phyloP scores from a whole-genome alignment of 2,113 vertebrate genomes.

The Amazona vittata region DNA sequence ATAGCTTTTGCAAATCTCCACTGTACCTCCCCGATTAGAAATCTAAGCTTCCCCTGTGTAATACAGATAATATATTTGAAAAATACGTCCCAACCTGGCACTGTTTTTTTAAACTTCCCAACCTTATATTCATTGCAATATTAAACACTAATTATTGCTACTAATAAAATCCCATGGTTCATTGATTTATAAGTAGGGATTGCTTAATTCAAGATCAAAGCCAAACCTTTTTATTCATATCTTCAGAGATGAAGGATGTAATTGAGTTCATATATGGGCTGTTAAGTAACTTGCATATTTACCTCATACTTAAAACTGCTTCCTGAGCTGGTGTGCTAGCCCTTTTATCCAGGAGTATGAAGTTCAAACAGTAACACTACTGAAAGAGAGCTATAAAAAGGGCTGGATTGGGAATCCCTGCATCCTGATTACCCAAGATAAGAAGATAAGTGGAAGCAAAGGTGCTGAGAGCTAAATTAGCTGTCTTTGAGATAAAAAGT shows the following conservation, averaged over 20 bases:
- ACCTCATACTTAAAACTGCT: conserved; percentile 45
- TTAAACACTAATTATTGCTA: conserved; percentile 46
- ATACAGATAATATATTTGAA: conserved; percentile 25
- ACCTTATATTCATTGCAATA: conserved; percentile 4
- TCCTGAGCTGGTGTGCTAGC: conserved; percentile 34
- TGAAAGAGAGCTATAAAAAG: conserved; percentile 51
- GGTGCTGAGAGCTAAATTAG: conserved; percentile 50
- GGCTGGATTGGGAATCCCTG: conserved; percentile 41
- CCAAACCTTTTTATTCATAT: conserved; percentile 62
- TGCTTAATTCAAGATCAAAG: conserved; percentile 73
- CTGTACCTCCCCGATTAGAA: background rate
- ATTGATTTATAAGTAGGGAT: conserved; percentile 56
- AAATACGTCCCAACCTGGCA: conserved; percentile 8
- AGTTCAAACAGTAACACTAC: conserved; percentile 63
- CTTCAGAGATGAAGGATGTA: conserved; percentile 63
- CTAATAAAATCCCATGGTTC: conserved; percentile 54
- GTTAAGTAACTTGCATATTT: conserved; percentile 67
- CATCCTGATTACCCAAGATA: conserved; percentile 71
- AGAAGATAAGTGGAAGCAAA: conserved; percentile 56
- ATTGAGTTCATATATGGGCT: conserved; percentile 62
- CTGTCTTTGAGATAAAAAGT: conserved; percentile 54
- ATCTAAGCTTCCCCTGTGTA: background rate
- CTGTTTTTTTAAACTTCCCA: conserved; percentile 24
- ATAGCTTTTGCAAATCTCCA: background rate
- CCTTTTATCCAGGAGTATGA: conserved; percentile 46